These are phyloP conservation scores for Ptychochromis oligacanthus DNA, from an alignment of 2,113 vertebrate genomes.

Conservation along the genomic window DNA sequence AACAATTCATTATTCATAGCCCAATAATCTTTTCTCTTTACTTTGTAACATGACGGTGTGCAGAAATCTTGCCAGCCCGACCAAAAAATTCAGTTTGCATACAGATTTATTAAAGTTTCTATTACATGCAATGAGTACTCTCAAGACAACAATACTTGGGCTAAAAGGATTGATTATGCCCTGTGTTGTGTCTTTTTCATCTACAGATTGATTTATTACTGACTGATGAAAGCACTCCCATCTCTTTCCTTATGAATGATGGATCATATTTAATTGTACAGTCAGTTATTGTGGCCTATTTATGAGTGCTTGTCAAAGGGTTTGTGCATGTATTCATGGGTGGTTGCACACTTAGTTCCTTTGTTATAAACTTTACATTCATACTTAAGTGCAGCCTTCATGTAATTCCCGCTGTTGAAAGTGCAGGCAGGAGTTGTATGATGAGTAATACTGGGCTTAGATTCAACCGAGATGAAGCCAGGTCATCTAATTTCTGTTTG, in stretches of 20 bases:
- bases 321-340: background rate
- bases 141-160: background rate
- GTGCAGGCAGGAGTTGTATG: constrained; percentile 12
- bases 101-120: constrained; percentile 41
- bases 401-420: background rate
- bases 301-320: background rate
- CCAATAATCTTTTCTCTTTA: constrained; percentile 11
- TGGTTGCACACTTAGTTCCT: background rate
- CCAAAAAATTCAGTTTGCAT: constrained; percentile 6
- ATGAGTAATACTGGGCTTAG: constrained; percentile 19
- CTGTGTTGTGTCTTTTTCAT: constrained; percentile 42
- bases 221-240: constrained; percentile 51
- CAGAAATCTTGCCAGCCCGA: background rate
- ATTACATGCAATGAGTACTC: constrained; percentile 20
- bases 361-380: background rate
- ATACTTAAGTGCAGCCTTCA: background rate
- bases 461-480: constrained; percentile 28
- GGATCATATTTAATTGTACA: constrained; percentile 37
- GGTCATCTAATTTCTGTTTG: constrained; percentile 9
- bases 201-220: constrained; percentile 50
- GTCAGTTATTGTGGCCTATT: constrained; percentile 46
- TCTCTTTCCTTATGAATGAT: constrained; percentile 36
- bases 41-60: background rate
- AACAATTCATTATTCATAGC: constrained; percentile 52
- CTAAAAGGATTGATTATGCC: constrained; percentile 55